A percentile compares a stretch with the other conserved stretches of the same genome.
phyloP scores from a whole-genome alignment of 2,113 vertebrate genomes.

The Phylloscopus trochiloides region DNA sequence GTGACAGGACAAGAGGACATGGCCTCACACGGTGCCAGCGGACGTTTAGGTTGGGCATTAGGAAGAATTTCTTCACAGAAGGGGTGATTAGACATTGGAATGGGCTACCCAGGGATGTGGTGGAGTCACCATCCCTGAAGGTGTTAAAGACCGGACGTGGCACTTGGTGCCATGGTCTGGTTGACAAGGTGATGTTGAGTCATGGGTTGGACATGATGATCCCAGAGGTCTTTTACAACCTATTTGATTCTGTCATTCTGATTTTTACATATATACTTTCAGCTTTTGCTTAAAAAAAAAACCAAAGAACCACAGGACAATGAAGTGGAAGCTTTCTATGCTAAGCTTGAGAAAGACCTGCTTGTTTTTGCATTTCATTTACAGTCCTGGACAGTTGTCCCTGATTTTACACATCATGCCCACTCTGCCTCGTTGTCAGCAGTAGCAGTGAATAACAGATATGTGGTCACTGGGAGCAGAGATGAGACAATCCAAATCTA shows the following conservation, averaged over 20 bases:
- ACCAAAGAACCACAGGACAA: too few relatives aligned
- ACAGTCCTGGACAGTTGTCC: conserved; percentile 81
- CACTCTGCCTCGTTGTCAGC: conserved; percentile 87
- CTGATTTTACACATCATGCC: conserved; percentile 91
- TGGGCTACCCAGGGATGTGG: neutral
- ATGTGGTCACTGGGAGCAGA: conserved; percentile 91
- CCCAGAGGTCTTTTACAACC: neutral
- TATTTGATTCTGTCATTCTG: neutral
- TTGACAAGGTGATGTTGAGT: neutral
- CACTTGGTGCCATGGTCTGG: neutral
- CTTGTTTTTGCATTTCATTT: neutral
- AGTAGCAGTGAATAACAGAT: conserved; percentile 84
- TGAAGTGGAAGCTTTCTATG: neutral
- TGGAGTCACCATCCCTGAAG: neutral
- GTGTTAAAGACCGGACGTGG: neutral
- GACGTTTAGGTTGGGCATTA: neutral
- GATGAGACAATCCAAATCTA: conserved; percentile 98
- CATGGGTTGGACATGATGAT: neutral
- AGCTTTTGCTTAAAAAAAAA: neutral
- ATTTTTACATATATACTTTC: neutral
- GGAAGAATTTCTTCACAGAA: neutral
- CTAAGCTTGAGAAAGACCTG: neutral
- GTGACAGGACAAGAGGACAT: neutral
- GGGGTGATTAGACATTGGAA: neutral
- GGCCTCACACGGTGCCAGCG: neutral